A percentile compares a stretch with the other conserved stretches of the same genome.
Evolutionary conservation across 2,888 invertebrate genomes (phyloP).

Genomic region (Limnephilus lunatus): DNA sequence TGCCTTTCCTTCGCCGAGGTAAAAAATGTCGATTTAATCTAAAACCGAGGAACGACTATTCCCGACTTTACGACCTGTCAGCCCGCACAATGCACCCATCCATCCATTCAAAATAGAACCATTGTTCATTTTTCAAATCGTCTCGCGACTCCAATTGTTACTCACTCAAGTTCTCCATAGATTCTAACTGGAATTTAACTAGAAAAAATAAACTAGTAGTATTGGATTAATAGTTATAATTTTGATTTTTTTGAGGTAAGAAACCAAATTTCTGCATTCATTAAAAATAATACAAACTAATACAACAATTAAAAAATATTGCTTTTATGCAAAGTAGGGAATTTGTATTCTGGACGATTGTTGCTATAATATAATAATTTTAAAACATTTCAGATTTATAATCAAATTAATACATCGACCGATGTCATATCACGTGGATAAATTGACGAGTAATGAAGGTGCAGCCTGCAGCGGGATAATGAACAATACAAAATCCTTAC

Average conservation of each 20-base stretch:
- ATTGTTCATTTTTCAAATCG: neutral
- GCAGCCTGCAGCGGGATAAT: neutral
- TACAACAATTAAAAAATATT: neutral
- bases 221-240: too few relatives aligned
- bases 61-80: constrained; percentile 4
- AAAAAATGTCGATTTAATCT: neutral
- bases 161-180: too few relatives aligned
- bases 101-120: neutral
- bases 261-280: neutral
- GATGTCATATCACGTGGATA: neutral
- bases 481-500: neutral
- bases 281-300: neutral
- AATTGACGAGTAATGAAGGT: neutral
- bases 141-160: neutral
- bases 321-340: too few relatives aligned
- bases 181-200: neutral
- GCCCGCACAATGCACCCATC: constrained; percentile 2
- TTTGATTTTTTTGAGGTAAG: neutral
- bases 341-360: neutral
- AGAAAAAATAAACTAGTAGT: neutral
- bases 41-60: neutral
- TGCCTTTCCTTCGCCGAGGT: neutral
- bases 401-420: neutral
- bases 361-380: neutral
- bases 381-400: neutral